Evolutionary conservation across 2,888 invertebrate genomes (phyloP), one percentile per base, ranked within the genome.

Genomic region (Hymenopus coronatus): DNA sequence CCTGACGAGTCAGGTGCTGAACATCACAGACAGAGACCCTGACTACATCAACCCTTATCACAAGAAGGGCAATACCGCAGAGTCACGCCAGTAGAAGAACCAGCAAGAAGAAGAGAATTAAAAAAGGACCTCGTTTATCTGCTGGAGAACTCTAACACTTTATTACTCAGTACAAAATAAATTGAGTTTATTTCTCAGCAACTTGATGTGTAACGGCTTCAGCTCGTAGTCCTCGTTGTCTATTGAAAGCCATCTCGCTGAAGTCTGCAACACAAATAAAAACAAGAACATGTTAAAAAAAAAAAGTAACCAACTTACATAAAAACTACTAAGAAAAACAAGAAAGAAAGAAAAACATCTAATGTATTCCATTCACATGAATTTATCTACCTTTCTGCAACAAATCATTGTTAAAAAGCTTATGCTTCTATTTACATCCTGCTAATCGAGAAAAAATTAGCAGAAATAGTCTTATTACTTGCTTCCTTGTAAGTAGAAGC

Each of bases 181-280:
- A 92, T 95, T 95, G 89, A 98, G 94, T 92, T 96, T 95, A 92
- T 96, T 96, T 54, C 97, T 97, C 90, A 98, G 92, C 91, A 98
- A 93, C 88, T 96, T 96, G 87, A 98, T 94, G 93, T 95, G 96
- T 82, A 98, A 95, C 3, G 98, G 96, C 92, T 97, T 97, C 0
- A 97, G 95, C 93, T 98, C 98, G 94, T 97, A 98, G 91, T 97
- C 96, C 93, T 98, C 98, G 90, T 96, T 97, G 92, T 98, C 98
- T 90, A 98, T 98, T 27, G 96, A 96, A 93, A 96, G 96, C 93
- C 96, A 96, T 54, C 94, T 93, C 88, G 95, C 94, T 83, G 94
- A 94, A 83, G 93, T 94, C 91, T 93, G 91, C 12, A 54, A 54
- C 54, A 54, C 1, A 54, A 15, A n/a, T n/a, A n/a, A n/a, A n/a